Conservation (phyloP, 2,113 vertebrate genomes). For the Oryzias javanicus region DNA sequence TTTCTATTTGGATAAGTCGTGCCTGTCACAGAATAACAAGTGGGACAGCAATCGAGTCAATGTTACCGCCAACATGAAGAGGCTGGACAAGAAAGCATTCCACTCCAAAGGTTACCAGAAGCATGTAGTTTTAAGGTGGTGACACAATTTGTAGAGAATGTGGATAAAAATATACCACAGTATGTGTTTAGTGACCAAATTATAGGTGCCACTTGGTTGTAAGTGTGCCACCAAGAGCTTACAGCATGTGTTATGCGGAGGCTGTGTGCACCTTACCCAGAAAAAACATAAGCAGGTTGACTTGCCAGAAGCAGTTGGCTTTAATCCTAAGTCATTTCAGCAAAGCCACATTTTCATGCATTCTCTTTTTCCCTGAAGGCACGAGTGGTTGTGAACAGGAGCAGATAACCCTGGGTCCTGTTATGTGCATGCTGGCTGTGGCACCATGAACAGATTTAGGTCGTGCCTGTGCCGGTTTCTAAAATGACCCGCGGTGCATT, state of each 20-base stretch:
- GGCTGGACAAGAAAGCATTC: neutral
- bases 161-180: too few species aligned
- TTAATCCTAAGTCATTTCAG: constrained; percentile 47
- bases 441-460: constrained; percentile 6
- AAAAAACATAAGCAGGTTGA: constrained; percentile 32
- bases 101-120: neutral
- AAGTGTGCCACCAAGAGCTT: neutral
- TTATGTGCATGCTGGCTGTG: constrained; percentile 14
- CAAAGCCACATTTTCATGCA: constrained; percentile 46
- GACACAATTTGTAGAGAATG: too few species aligned
- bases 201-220: neutral
- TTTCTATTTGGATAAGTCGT: constrained; percentile 39
- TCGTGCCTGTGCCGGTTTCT: constrained; percentile 11
- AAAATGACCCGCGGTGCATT: constrained; percentile 23
- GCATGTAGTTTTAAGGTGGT: too few species aligned
- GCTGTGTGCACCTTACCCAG: constrained; percentile 27
- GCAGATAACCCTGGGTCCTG: constrained; percentile 35
- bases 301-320: constrained; percentile 40
- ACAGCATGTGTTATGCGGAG: constrained; percentile 11
- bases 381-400: constrained; percentile 43
- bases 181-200: too few species aligned
- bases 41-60: constrained; percentile 28
- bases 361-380: constrained; percentile 30
- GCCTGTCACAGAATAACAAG: constrained; percentile 46
- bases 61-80: constrained; percentile 8